These are phyloP conservation scores for Eudemis profundana DNA, from an alignment of 2,888 invertebrate species.

Conservation along the genomic window DNA sequence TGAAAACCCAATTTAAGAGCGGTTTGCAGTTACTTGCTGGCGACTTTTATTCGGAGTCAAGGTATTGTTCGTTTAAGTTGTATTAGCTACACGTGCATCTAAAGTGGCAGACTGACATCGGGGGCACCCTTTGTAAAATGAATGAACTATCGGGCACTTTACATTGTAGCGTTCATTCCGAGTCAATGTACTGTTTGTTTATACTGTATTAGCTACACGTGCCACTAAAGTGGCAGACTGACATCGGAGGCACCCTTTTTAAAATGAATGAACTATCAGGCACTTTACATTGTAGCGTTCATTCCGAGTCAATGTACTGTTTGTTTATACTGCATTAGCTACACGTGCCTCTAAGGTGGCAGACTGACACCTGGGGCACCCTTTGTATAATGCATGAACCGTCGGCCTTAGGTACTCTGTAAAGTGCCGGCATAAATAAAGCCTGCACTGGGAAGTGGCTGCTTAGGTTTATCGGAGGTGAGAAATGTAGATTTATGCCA, in stretches of 20 bases:
- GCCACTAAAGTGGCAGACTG: not conserved
- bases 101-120: slow-evolving; percentile 1
- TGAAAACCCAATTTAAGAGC: too few species aligned
- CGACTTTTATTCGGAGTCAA: too few species aligned
- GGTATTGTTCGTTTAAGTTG: not conserved
- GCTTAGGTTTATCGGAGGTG: not conserved
- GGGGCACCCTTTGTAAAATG: slow-evolving; percentile 29
- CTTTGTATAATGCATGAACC: slow-evolving; percentile 28
- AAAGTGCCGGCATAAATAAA: slow-evolving; percentile 14
- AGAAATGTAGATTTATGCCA: too few species aligned
- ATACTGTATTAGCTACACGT: slow-evolving; percentile 3
- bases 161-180: too few species aligned
- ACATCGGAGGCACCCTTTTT: slow-evolving; percentile 23
- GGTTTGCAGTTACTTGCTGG: too few species aligned
- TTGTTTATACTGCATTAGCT: not conserved
- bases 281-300: too few species aligned
- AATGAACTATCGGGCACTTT: slow-evolving; percentile 7
- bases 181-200: too few species aligned
- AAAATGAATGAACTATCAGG: slow-evolving; percentile 23
- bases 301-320: not conserved
- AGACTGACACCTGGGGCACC: slow-evolving; percentile 17
- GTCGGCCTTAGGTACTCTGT: not conserved
- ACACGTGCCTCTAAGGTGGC: not conserved
- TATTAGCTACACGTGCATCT: not conserved
- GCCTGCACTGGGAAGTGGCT: not conserved